Evolutionary conservation across 2,888 invertebrate genomes (phyloP), one percentile per base, ranked within the genome.

Genomic region (Abscondita cerata): DNA sequence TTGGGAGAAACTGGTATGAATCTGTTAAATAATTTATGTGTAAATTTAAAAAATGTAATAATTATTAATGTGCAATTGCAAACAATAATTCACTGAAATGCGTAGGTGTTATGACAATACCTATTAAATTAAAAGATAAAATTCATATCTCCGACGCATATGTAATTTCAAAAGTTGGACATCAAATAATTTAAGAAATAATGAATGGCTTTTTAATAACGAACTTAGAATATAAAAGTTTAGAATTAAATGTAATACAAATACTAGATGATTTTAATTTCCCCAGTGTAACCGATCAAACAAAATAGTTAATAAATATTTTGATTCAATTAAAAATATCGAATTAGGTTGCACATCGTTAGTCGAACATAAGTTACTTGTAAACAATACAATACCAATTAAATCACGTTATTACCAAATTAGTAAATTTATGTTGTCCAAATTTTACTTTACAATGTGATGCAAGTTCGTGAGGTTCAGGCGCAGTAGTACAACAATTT

Each of bases 371-470:
- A n/a, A n/a, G n/a, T n/a, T n/a, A 38, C 8, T 38, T n/a, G 13
- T 38, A 11, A 38, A 9, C 5, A 11, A 38, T 12, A 38, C n/a
- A 9, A 8, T 4, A n/a, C 38, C 38, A 4, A 11, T 38, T n/a
- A 38, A 38, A 11, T 13, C 8, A 11, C 8, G 38, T 5, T 38
- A 38, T 13, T 38, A 38, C 12, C 38, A 9, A 4, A 13, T 38
- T n/a, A n/a, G n/a, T n/a, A 11, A n/a, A 9, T 9, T 13, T 13
- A 4, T 38, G 4, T 3, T 54, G 62, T 52, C 62, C 63, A 9
- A 56, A 63, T 46, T 65, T 52, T 34, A 4, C 59, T 63, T 56
- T 11, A 52, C 62, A 15, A 54, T 55, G 2, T n/a, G 62, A 65
- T 40, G 53, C 53, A n/a, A n/a, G n/a, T 15, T 44, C 25, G 5